Evolutionary conservation across 2,888 invertebrate genomes (phyloP).

Genomic region (Eilema griseolum): DNA sequence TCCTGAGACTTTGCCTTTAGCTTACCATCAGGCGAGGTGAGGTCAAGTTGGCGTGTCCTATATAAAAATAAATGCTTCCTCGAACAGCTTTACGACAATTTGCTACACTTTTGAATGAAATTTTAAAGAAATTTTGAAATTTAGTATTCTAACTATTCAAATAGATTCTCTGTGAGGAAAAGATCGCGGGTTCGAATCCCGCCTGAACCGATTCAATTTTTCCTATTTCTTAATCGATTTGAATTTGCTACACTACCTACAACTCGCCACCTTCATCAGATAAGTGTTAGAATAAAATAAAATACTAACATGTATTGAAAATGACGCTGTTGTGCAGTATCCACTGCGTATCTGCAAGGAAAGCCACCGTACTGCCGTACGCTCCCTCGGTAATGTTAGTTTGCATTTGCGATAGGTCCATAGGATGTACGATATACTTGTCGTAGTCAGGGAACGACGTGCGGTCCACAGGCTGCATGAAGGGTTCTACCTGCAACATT

Average conservation of each 20-base stretch:
- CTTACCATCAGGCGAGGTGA: no score
- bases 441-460: slow-evolving; percentile 91
- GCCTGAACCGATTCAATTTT: no score
- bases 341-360: slow-evolving; percentile 97
- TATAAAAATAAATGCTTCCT: neutral
- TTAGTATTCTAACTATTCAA: no score
- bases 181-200: no score
- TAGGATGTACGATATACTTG: slow-evolving; percentile 94
- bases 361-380: slow-evolving; percentile 96
- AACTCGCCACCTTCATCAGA: neutral
- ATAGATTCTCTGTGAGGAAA: no score
- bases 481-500: slow-evolving; percentile 90
- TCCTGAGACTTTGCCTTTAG: no score
- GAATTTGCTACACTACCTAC: neutral
- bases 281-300: neutral
- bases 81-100: neutral
- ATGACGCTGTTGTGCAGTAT: slow-evolving; percentile 97
- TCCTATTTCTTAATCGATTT: no score
- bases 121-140: no score
- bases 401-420: slow-evolving; percentile 93
- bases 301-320: slow-evolving; percentile 93
- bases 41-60: no score
- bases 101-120: no score
- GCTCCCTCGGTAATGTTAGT: slow-evolving; percentile 91
- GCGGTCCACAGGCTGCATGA: slow-evolving; percentile 91